Evolutionary conservation across 2,113 vertebrate genomes (phyloP).

Genomic region (Origma solitaria): DNA sequence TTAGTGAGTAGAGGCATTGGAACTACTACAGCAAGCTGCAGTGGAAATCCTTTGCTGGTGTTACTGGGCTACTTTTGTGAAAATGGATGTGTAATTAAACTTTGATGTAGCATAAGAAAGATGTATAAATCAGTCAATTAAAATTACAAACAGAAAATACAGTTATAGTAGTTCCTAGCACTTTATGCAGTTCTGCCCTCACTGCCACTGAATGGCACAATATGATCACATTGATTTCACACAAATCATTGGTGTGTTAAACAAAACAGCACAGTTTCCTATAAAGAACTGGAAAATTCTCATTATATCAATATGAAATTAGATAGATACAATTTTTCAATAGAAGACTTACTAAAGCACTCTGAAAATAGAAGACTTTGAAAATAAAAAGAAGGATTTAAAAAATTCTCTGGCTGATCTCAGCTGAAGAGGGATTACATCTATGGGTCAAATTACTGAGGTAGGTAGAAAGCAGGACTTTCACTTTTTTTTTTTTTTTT

Average conservation of each 20-base stretch:
- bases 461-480: not conserved
- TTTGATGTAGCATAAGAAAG: not conserved
- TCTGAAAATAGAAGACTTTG: not conserved
- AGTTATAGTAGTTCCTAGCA: not conserved
- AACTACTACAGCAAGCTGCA: not conserved
- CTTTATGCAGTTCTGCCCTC: not conserved
- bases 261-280: not conserved
- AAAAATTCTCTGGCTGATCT: not conserved
- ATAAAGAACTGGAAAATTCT: not conserved
- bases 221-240: not conserved
- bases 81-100: not conserved
- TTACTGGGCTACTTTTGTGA: not conserved
- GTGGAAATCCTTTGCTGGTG: not conserved
- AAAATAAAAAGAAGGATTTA: not conserved
- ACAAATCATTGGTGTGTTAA: not conserved
- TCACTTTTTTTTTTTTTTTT: not conserved
- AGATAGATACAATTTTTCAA: not conserved
- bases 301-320: not conserved
- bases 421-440: not conserved
- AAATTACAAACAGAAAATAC: slow-evolving; percentile 6
- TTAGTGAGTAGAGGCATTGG: not conserved
- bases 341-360: not conserved
- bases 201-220: not conserved
- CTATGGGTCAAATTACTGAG: not conserved
- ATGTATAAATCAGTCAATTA: not conserved